Base-by-base conservation (phyloP, 2,797 vertebrate genomes). In the Scolopax bukidnonensis region DNA sequence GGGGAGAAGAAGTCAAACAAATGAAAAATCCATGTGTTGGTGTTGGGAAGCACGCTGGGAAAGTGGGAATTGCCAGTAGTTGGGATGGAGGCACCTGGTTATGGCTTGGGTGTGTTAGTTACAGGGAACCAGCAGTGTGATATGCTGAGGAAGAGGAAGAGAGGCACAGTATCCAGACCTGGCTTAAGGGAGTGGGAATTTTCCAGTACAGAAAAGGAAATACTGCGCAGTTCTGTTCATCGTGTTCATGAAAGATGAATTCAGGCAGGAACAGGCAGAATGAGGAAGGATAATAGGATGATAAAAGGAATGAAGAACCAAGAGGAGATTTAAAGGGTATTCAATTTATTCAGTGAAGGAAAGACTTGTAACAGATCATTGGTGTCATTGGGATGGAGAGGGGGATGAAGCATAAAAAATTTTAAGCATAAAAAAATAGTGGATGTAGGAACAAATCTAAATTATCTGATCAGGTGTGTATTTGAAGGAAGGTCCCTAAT, bases 341-440 rank as follows among this genome's bases (percentile, higher is more conserved):
- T 77, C 90, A 21, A 45, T 80, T 90, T 75, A 48, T 71, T 75
- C 81, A 91, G 57, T 36, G 56, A 68, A 90, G 40, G 48, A 25
- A 50, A 59, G 64, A 15, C 54, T 85, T 27, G 3, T 76, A 83
- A 25, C 13, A 73, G 40, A 32, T 84, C 30, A 9, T 45, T 51
- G 27, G 16, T 91, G n/a, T 64, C 40, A 48, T 9, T 64, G 48
- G 11, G 50, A 51, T 38, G 41, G 20, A 87, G 24, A 69, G 5
- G 4, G 6, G 15, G 15, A 82, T 30, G 41, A 91, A 47, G 9
- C 36, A 36, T 36, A 36, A 36, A 36, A 36, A 36, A 36, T 75
- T 84, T 75, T 60, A 68, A 19, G 20, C 23, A 53, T 41, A 16
- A 63, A 84, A 75, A 56, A 45, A 28, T 14, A 3, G 30, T 60